Base-by-base conservation (phyloP, 2,888 invertebrate species). In the Pyrrhosoma nymphula region DNA sequence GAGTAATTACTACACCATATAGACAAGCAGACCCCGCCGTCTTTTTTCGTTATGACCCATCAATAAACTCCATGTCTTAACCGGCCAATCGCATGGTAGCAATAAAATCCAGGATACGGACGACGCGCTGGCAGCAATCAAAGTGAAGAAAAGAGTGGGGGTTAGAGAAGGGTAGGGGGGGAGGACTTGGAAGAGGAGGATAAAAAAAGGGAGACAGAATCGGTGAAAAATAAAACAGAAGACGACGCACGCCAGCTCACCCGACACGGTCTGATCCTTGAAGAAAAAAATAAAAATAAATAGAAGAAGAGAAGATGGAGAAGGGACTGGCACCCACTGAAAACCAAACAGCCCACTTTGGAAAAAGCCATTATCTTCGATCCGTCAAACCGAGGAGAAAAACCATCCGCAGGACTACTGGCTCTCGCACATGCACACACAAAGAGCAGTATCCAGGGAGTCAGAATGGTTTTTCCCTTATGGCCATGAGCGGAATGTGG, bases 121-220 rank as follows among this genome's bases (percentile, higher is more conserved):
- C 55, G 89, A 89, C 55, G n/a, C 89, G n/a, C 89, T n/a, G 47
- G 89, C 55, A 56, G 89, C 89, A 89, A 89, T 89, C 89, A 89
- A 89, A 89, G 89, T 56, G 55, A 8, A 47, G 47, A 47, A 12
- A 2, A 20, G 60, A 60, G 60, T 16, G 60, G 60, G 20, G 12
- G 60, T 8, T 3, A 14, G 60, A 14, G 1, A 60, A 20, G 60
- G 60, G 60, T 1, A 60, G 12, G 16, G 89, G 89, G 47, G 47
- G 47, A 47, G 47, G 47, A 47, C 8, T 8, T 2, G 47, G 47
- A 23, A 82, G 1, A 23, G n/a, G 47, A 88, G 47, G 88, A 23
- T 35, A 88, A 47, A 47, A 88, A 47, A 47, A 88, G 39, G 26
- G 47, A 8, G 88, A 47, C 35, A 88, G 35, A 23, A 47, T 39